Evolutionary conservation across 2,888 invertebrate genomes (phyloP).

Genomic region (Meteorus cinctellus): DNA sequence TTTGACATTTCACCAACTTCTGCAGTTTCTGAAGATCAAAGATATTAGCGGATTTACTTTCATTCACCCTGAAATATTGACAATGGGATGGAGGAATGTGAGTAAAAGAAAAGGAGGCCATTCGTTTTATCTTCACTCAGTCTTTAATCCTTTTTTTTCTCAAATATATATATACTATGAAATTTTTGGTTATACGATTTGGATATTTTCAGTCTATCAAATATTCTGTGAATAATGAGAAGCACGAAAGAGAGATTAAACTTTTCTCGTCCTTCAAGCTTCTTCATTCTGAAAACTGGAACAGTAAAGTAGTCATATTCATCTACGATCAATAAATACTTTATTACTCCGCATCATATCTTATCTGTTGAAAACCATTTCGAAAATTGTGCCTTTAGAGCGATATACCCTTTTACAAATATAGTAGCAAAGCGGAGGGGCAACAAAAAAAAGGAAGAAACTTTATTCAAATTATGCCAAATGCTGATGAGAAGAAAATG

Average conservation of each 20-base stretch:
- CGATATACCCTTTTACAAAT: neutral
- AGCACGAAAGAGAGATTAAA: neutral
- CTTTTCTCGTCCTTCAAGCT: neutral
- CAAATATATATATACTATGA: neutral
- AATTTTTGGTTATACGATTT: neutral
- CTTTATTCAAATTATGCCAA: neutral
- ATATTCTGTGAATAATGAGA: neutral
- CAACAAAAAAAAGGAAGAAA: neutral
- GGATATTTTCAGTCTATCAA: neutral
- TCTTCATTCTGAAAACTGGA: too few relatives aligned
- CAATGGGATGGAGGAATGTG: neutral
- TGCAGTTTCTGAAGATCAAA: conserved; percentile 15
- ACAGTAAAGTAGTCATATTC: too few relatives aligned
- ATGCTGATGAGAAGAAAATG: conserved; percentile 1
- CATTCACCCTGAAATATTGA: neutral
- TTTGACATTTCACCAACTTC: conserved; percentile 11
- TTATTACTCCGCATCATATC: too few relatives aligned
- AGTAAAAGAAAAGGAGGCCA: conserved; percentile 1
- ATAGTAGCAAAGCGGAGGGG: neutral
- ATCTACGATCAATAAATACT: too few relatives aligned
- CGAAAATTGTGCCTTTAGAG: neutral
- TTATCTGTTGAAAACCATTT: too few relatives aligned
- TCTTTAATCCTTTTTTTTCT: neutral
- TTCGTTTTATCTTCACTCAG: neutral
- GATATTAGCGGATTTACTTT: conserved; percentile 13